Evolutionary conservation across 1,140 invertebrate genomes (phyloP).

Genomic region (Dendroctonus ponderosae): DNA sequence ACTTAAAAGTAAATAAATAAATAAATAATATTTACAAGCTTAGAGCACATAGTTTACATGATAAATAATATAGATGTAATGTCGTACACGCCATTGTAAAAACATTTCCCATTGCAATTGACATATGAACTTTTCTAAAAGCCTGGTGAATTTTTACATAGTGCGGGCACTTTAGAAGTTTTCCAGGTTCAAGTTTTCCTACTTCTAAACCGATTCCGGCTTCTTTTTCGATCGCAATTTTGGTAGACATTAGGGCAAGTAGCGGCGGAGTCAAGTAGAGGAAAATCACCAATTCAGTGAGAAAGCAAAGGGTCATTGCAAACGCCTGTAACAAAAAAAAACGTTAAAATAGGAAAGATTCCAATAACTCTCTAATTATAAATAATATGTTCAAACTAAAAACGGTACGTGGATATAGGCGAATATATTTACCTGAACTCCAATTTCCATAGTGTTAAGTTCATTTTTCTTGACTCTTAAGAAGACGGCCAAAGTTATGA

Average conservation of each 20-base stretch:
- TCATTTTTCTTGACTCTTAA: slow-evolving; percentile 40
- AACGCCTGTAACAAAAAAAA: slow-evolving; percentile 58
- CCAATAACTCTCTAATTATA: too few relatives aligned
- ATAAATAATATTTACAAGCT: slow-evolving; percentile 31
- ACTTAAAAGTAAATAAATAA: slow-evolving; percentile 32
- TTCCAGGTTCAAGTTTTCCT: slow-evolving; percentile 64
- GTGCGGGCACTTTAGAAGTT: slow-evolving; percentile 66
- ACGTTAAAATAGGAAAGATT: background rate
- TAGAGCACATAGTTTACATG: slow-evolving; percentile 53
- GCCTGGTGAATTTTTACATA: slow-evolving; percentile 66
- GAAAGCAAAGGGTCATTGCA: slow-evolving; percentile 65
- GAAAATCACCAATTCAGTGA: slow-evolving; percentile 66
- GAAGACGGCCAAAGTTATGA: slow-evolving; percentile 64
- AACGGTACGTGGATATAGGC: too few relatives aligned
- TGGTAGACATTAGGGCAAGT: slow-evolving; percentile 64
- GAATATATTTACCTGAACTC: slow-evolving; percentile 41
- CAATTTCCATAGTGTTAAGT: slow-evolving; percentile 36
- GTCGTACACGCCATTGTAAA: slow-evolving; percentile 68
- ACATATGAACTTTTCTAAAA: slow-evolving; percentile 68
- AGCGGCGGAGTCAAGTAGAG: slow-evolving; percentile 68
- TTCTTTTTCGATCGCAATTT: slow-evolving; percentile 66
- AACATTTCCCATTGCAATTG: slow-evolving; percentile 71
- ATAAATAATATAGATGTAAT: slow-evolving; percentile 67
- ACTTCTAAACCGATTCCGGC: slow-evolving; percentile 71
- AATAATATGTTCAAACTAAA: too few relatives aligned